Conservation (phyloP, 2,113 vertebrate genomes). For the Macrotis lagotis region DNA sequence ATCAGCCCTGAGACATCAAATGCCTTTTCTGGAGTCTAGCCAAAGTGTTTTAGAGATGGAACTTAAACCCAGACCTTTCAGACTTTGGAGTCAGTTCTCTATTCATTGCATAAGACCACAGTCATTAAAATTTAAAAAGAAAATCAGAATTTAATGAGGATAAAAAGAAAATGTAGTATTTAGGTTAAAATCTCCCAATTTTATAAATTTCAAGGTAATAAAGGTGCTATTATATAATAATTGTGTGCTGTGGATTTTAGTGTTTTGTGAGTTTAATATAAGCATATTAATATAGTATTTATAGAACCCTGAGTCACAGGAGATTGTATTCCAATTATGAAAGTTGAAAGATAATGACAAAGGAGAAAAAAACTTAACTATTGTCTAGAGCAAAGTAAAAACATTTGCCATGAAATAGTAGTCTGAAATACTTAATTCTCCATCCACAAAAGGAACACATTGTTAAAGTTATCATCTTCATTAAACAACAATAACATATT, state of each 20-base stretch:
- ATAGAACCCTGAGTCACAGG: not conserved
- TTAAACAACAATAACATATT: conserved; percentile 10
- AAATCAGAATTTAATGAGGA: not conserved
- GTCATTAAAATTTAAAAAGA: not conserved
- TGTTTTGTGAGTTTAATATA: not conserved
- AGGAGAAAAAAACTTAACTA: not conserved
- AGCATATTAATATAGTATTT: not conserved
- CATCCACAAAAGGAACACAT: not conserved
- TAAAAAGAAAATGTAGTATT: not conserved
- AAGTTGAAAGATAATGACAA: not conserved
- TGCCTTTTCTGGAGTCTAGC: not conserved
- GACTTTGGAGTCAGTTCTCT: not conserved
- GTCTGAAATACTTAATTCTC: not conserved
- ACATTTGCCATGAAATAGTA: not conserved
- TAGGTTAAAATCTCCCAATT: not conserved
- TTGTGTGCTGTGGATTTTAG: not conserved
- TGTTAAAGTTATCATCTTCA: not conserved
- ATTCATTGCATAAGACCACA: not conserved
- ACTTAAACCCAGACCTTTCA: not conserved
- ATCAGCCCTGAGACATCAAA: not conserved
- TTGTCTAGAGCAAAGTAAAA: not conserved
- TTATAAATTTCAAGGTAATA: not conserved
- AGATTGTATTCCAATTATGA: not conserved
- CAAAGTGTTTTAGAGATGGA: not conserved
- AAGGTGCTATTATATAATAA: not conserved